These are phyloP conservation scores for Dione vanillae DNA, from an alignment of 2,888 invertebrate genomes.

Conservation along the genomic window DNA sequence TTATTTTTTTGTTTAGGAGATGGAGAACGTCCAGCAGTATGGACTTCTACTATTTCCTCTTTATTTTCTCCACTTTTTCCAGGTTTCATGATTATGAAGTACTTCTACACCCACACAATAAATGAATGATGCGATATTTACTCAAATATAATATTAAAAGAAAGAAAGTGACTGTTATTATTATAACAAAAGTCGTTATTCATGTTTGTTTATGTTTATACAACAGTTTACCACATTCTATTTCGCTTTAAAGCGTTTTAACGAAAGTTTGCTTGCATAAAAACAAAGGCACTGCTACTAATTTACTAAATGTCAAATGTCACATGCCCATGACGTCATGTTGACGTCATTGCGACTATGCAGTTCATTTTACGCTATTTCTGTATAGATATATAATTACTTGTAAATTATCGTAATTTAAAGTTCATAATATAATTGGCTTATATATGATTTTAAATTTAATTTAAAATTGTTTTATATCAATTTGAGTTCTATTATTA, in stretches of 20 bases:
- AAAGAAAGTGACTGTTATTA: background rate
- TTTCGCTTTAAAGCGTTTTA: constrained; percentile 56
- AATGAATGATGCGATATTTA: constrained; percentile 3
- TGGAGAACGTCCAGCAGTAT: constrained; percentile 71
- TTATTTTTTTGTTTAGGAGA: constrained; percentile 71
- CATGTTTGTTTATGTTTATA: constrained; percentile 37
- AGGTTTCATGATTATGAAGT: constrained; percentile 66
- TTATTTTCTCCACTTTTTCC: constrained; percentile 69
- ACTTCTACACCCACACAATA: constrained; percentile 22
- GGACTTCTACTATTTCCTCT: constrained; percentile 78
- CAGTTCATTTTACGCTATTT: constrained; percentile 44
- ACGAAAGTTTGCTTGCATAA: constrained; percentile 50
- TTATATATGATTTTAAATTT: background rate
- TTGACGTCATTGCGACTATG: constrained; percentile 63
- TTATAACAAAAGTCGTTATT: background rate
- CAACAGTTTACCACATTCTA: constrained; percentile 31
- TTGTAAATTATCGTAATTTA: background rate
- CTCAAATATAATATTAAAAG: background rate
- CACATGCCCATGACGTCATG: constrained; percentile 67
- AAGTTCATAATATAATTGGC: background rate
- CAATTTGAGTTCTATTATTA: no score
- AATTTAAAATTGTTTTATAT: no score
- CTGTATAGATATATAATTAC: background rate
- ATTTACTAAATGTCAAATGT: constrained; percentile 57
- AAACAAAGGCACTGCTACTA: constrained; percentile 48